These are phyloP conservation scores for Polylopha cassiicola DNA, from an alignment of 2,888 invertebrate genomes.

Conservation along the genomic window DNA sequence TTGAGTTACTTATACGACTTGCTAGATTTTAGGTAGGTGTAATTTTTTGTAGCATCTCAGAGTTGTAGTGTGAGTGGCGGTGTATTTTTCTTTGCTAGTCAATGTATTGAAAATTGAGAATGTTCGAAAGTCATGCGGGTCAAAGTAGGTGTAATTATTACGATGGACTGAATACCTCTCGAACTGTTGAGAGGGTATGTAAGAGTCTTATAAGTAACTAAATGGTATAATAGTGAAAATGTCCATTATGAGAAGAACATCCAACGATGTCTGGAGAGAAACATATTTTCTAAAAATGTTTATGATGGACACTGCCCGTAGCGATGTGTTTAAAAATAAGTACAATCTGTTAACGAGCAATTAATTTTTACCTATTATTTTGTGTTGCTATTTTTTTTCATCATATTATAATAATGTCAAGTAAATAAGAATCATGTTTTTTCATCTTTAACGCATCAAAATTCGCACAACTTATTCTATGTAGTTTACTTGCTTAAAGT, in stretches of 20 bases:
- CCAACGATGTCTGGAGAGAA: neutral
- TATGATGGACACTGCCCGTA: constrained; percentile 11
- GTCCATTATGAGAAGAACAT: constrained; percentile 14
- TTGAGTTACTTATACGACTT: constrained; percentile 17
- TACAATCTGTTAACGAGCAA: constrained; percentile 55
- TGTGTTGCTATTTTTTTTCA: constrained; percentile 29
- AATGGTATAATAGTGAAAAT: constrained; percentile 1
- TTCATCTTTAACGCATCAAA: too few species aligned
- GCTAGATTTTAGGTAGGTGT: too few species aligned
- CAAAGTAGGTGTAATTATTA: constrained; percentile 3
- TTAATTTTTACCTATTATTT: constrained; percentile 24
- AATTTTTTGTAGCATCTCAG: too few species aligned
- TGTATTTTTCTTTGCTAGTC: constrained; percentile 17
- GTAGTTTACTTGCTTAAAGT: too few species aligned
- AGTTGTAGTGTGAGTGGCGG: too few species aligned
- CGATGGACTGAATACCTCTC: constrained; percentile 16
- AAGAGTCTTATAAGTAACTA: constrained; percentile 8
- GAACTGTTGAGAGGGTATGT: constrained; percentile 1
- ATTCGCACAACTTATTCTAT: too few species aligned
- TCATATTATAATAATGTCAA: constrained; percentile 26
- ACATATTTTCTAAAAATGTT: neutral
- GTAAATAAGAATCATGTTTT: too few species aligned
- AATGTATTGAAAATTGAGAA: neutral
- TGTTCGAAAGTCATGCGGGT: constrained; percentile 2
- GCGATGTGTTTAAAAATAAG: constrained; percentile 40